Percentiles rank a stretch among this genome's conserved stretches.
Evolutionary conservation across 2,888 invertebrate species (phyloP).

Genomic region (Brachyopa scutellaris): DNA sequence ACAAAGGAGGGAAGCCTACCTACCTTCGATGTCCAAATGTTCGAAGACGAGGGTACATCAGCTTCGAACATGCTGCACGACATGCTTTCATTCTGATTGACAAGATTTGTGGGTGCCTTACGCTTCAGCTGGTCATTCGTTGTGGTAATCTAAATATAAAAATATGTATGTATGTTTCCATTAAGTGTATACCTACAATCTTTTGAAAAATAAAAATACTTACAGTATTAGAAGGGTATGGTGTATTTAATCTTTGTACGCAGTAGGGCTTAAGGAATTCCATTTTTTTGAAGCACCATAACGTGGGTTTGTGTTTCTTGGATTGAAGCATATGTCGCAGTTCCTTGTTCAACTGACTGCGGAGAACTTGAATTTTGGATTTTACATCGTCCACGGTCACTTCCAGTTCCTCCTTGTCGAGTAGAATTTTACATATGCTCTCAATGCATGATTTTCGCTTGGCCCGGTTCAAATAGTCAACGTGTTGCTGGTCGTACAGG

Average conservation of each 20-base stretch:
- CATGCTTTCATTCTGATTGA: constrained; percentile 35
- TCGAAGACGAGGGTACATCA: constrained; percentile 39
- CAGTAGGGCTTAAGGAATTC: constrained; percentile 53
- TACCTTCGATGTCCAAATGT: constrained; percentile 60
- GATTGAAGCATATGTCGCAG: constrained; percentile 45
- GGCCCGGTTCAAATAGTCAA: constrained; percentile 49
- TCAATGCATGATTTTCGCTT: constrained; percentile 40
- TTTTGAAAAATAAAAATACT: constrained; percentile 10
- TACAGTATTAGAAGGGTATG: constrained; percentile 8
- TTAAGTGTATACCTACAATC: neutral
- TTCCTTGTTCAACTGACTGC: constrained; percentile 58
- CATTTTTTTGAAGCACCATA: constrained; percentile 68
- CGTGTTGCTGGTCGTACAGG: constrained; percentile 42
- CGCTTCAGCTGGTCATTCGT: constrained; percentile 3
- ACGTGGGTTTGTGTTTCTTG: constrained; percentile 58
- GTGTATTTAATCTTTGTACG: constrained; percentile 15
- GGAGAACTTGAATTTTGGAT: constrained; percentile 52
- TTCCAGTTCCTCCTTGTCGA: constrained; percentile 43
- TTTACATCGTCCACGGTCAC: constrained; percentile 40
- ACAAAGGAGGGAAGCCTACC: constrained; percentile 52
- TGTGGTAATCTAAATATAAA: constrained; percentile 2
- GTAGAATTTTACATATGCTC: constrained; percentile 30
- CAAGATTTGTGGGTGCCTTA: neutral
- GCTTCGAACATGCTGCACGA: constrained; percentile 52
- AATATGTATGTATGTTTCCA: neutral